Conservation (phyloP, 2,113 vertebrate genomes). For the Oenanthe melanoleuca region DNA sequence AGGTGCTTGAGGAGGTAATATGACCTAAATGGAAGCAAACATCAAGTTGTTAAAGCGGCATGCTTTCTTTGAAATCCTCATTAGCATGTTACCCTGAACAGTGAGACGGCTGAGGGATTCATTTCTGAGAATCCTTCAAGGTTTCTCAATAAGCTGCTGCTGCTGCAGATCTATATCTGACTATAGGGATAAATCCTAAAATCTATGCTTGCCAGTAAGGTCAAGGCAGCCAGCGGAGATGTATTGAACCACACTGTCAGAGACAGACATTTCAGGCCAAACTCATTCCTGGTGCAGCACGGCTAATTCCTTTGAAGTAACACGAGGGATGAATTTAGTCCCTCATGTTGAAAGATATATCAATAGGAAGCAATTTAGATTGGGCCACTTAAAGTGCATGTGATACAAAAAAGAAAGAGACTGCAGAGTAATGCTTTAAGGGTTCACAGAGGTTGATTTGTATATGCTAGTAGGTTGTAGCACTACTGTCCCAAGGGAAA, state of each 20-base stretch:
- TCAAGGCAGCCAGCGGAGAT: conserved; percentile 61
- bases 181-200: conserved; percentile 70
- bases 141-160: conserved; percentile 55
- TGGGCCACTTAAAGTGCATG: conserved; percentile 61
- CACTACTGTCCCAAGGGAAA: not conserved
- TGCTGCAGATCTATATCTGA: conserved; percentile 68
- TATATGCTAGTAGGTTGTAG: conserved; percentile 15
- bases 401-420: conserved; percentile 49
- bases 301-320: conserved; percentile 61
- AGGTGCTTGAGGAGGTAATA: not conserved
- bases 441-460: conserved; percentile 46
- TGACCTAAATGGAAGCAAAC: conserved; percentile 12
- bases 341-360: conserved; percentile 65
- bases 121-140: conserved; percentile 68
- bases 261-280: conserved; percentile 46
- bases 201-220: conserved; percentile 71
- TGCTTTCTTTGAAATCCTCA: conserved; percentile 51
- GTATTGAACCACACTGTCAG: conserved; percentile 67
- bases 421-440: conserved; percentile 13
- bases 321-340: conserved; percentile 60
- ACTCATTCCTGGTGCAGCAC: conserved; percentile 34
- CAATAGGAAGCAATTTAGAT: conserved; percentile 74
- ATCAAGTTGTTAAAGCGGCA: not conserved
- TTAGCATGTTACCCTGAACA: conserved; percentile 18
- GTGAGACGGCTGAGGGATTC: conserved; percentile 12